Evolutionary conservation across 2,113 vertebrate genomes (phyloP), one percentile per base, ranked within the genome.

Genomic region (Trochalopteron elliotii): DNA sequence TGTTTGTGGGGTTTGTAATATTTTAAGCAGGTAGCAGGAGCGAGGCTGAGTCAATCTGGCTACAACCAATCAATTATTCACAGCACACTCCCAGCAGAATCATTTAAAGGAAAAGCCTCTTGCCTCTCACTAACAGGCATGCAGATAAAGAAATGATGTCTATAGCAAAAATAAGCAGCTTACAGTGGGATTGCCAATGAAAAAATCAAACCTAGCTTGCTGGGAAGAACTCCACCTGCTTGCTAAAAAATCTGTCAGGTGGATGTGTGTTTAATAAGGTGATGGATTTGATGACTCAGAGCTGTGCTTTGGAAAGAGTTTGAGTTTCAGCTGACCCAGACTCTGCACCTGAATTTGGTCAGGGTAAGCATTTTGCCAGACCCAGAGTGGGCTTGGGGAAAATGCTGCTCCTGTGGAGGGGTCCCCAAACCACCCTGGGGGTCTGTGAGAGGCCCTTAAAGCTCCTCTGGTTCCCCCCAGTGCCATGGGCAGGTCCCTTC

Each of bases 11-110:
- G 75, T 93, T 95, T 35, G 55, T 76, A 85, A 79, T 90, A 42
- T 91, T 97, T 97, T 81, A 77, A 93, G 94, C 64, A 97, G 92
- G 83, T 95, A 97, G 96, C 59, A 76, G 44, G 85, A 84, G 80
- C 10, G 55, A 87, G 64, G 87, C 94, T 94, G 82, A 97, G 80
- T 83, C 93, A 89, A 84, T 95, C 89, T 95, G 91, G 89, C 39
- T 40, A 11, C 86, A 96, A 2, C 81, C 96, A 83, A 96, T 98
- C 84, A 90, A 89, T 83, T 83, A 95, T 95, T 97, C 90, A 92
- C 85, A 79, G 55, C 37, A n/a, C 55, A 76, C 61, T 87, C 30
- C 56, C 16, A 80, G 78, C 75, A 84, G 30, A 78, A 95, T 44
- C 82, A 35, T 81, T 95, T 61, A 89, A 95, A 96, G 69, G 53